phyloP scores from a whole-genome alignment of 2,888 invertebrate species.

The Phalera bucephala region DNA sequence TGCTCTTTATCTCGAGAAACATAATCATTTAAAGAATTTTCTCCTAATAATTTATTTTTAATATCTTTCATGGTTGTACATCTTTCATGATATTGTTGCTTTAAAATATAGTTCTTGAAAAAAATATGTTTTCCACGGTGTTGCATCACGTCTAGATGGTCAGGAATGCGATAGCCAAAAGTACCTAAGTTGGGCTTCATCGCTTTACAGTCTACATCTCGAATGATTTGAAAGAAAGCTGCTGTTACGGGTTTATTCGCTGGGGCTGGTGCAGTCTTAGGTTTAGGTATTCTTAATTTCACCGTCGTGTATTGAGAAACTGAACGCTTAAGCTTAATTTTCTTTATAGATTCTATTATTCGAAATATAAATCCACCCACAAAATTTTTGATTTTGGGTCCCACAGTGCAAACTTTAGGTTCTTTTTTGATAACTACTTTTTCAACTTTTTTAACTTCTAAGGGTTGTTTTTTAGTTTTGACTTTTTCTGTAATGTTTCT shows the following conservation, averaged over 20 bases:
- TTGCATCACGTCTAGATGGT: no score
- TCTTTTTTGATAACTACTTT: neutral
- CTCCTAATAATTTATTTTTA: neutral
- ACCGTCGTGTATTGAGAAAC: neutral
- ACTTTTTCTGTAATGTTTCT: slow-evolving; percentile 2
- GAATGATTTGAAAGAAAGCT: neutral
- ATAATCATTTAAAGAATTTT: neutral
- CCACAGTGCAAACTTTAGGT: neutral
- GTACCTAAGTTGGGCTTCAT: neutral
- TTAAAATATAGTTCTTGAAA: no score
- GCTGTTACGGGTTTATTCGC: neutral
- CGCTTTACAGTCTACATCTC: neutral
- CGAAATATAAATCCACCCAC: neutral
- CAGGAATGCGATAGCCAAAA: no score
- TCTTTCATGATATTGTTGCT: no score
- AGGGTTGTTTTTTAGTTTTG: neutral
- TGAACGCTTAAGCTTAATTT: neutral
- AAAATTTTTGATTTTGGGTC: neutral
- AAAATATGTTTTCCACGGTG: no score
- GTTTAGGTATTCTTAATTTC: neutral
- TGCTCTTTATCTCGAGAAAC: neutral
- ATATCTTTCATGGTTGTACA: neutral
- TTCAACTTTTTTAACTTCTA: no score
- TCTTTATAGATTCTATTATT: neutral
- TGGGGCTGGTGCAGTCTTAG: no score